These are phyloP conservation scores for Rhagophthalmus giganteus DNA, from an alignment of 2,888 invertebrate genomes.

Conservation along the genomic window DNA sequence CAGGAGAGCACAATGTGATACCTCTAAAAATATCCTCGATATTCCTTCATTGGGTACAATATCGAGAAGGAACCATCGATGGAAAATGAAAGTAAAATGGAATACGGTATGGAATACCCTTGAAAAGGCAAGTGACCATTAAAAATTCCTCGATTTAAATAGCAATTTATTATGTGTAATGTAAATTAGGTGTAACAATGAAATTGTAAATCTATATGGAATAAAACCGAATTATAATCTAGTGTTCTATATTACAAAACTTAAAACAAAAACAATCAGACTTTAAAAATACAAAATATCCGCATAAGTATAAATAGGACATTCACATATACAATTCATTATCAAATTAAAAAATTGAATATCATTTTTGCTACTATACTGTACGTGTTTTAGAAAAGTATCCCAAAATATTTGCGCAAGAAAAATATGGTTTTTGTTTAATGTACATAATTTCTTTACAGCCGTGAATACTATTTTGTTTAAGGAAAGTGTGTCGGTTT, in stretches of 20 bases:
- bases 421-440: constrained; percentile 49
- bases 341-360: constrained; percentile 16
- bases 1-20: too few species aligned
- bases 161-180: not conserved
- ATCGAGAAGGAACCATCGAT: too few species aligned
- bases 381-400: constrained; percentile 50
- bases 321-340: constrained; percentile 33
- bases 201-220: not conserved
- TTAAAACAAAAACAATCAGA: constrained; percentile 45
- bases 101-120: too few species aligned
- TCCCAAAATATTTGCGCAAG: constrained; percentile 49
- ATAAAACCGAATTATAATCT: constrained; percentile 26
- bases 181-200: not conserved
- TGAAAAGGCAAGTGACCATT: not conserved
- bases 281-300: constrained; percentile 47
- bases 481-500: constrained; percentile 1
- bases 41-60: too few species aligned
- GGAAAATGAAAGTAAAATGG: too few species aligned
- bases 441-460: constrained; percentile 36
- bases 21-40: too few species aligned
- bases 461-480: constrained; percentile 36
- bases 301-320: constrained; percentile 38
- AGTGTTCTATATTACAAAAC: constrained; percentile 50
- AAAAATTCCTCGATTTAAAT: not conserved
- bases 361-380: not conserved